Evolutionary conservation across 2,113 vertebrate genomes (phyloP).

Genomic region (Nannospalax galili): DNA sequence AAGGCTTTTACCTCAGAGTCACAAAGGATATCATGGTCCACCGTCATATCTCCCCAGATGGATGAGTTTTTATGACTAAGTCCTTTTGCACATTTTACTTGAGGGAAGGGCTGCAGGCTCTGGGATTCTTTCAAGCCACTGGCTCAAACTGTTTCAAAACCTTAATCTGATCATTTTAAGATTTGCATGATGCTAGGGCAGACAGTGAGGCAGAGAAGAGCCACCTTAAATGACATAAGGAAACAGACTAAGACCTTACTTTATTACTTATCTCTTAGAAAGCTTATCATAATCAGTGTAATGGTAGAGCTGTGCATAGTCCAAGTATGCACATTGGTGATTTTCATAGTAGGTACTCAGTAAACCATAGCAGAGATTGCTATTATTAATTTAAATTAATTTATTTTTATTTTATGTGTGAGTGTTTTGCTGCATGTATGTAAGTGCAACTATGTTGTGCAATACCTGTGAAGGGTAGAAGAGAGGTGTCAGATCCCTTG

Average conservation of each 20-base stretch:
- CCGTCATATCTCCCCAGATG: accelerated
- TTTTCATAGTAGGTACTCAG: neutral
- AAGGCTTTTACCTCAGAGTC: neutral
- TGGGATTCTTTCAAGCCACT: neutral
- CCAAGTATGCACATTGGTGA: neutral
- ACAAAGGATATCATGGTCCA: neutral
- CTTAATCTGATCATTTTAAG: neutral
- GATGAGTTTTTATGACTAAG: neutral
- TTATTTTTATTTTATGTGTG: too few species aligned
- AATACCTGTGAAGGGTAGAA: too few species aligned
- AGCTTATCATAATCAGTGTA: neutral
- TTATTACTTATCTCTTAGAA: neutral
- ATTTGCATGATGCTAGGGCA: neutral
- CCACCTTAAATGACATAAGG: neutral
- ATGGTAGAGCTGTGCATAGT: neutral
- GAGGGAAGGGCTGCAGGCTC: neutral
- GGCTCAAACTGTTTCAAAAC: neutral
- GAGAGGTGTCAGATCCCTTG: too few species aligned
- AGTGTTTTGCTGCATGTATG: too few species aligned
- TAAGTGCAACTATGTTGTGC: too few species aligned
- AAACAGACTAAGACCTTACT: neutral
- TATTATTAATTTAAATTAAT: too few species aligned
- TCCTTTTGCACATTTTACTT: neutral
- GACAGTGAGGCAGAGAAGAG: neutral
- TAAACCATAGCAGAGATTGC: neutral